A percentile compares a stretch with the other conserved stretches of the same genome.
These are phyloP conservation scores for Platichthys flesus DNA, from an alignment of 2,113 vertebrate genomes.

Conservation along the genomic window DNA sequence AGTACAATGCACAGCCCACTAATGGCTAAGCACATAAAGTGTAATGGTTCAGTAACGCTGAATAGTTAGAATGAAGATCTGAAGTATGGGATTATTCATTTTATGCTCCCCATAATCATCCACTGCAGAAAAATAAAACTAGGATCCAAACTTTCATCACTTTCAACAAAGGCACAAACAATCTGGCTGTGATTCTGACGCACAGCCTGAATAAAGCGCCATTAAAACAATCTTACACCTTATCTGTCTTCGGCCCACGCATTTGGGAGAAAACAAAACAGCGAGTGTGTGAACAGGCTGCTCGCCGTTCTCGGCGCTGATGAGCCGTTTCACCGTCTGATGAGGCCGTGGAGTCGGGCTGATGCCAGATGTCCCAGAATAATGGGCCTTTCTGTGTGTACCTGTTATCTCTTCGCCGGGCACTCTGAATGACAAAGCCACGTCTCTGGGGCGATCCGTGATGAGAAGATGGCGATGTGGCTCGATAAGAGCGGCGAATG, in stretches of 20 bases:
- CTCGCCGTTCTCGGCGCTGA: constrained; percentile 42
- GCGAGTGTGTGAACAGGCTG: constrained; percentile 59
- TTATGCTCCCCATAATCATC: constrained; percentile 11
- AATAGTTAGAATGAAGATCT: constrained; percentile 29
- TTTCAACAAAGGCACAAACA: constrained; percentile 38
- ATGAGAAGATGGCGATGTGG: constrained; percentile 12
- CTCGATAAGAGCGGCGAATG: constrained; percentile 10
- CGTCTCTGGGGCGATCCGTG: constrained; percentile 31
- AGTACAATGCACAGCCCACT: constrained; percentile 40
- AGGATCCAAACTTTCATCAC: constrained; percentile 15
- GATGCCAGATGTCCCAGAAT: constrained; percentile 57
- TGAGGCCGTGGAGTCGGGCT: constrained; percentile 16
- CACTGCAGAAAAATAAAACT: constrained; percentile 16
- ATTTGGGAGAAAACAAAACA: constrained; percentile 51
- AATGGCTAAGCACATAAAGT: constrained; percentile 55
- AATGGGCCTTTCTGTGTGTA: constrained; percentile 47
- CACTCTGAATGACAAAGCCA: constrained; percentile 33
- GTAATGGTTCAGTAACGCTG: constrained; percentile 45
- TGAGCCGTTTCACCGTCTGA: constrained; percentile 45
- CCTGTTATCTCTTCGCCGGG: constrained; percentile 48
- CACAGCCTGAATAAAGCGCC: constrained; percentile 32
- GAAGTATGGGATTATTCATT: constrained; percentile 24
- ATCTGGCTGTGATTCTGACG: constrained; percentile 33
- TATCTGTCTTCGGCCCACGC: constrained; percentile 48
- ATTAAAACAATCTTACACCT: constrained; percentile 42